Evolutionary conservation across 2,797 vertebrate species (phyloP).

Genomic region (Discoglossus pictus): DNA sequence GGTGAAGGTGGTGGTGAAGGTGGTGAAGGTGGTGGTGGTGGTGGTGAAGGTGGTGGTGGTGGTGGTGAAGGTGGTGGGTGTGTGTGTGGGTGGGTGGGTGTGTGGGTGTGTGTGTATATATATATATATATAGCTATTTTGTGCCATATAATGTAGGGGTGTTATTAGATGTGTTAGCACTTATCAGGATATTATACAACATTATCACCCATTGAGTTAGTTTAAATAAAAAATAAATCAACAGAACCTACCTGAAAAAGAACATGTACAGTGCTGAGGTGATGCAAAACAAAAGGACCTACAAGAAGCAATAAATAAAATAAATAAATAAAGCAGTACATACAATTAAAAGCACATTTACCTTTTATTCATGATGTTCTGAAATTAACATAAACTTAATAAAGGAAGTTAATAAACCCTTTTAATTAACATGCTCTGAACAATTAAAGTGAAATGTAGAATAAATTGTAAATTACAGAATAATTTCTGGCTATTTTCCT

Average conservation of each 20-base stretch:
- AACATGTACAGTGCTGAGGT: slow-evolving; percentile 83
- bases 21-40: too few species aligned
- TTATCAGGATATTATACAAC: too few species aligned
- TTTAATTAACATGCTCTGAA: not conserved
- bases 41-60: too few species aligned
- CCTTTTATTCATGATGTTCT: not conserved
- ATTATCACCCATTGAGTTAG: too few species aligned
- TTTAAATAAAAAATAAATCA: not conserved
- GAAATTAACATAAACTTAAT: not conserved
- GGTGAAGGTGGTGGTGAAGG: too few species aligned
- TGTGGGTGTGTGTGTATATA: too few species aligned
- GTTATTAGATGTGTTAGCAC: too few species aligned
- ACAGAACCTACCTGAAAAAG: slow-evolving; percentile 78
- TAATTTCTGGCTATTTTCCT: too few species aligned
- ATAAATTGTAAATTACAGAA: not conserved
- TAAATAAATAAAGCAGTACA: slow-evolving; percentile 5
- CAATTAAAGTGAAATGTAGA: not conserved
- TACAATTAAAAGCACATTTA: not conserved
- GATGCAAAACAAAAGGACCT: slow-evolving; percentile 83
- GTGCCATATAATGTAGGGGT: too few species aligned
- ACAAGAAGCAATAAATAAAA: slow-evolving; percentile 58
- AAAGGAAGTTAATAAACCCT: not conserved
- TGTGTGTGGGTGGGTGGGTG: too few species aligned
- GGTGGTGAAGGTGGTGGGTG: too few species aligned
- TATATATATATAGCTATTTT: too few species aligned